Conservation (phyloP, 2,797 vertebrate species). For the Anabas testudineus region DNA sequence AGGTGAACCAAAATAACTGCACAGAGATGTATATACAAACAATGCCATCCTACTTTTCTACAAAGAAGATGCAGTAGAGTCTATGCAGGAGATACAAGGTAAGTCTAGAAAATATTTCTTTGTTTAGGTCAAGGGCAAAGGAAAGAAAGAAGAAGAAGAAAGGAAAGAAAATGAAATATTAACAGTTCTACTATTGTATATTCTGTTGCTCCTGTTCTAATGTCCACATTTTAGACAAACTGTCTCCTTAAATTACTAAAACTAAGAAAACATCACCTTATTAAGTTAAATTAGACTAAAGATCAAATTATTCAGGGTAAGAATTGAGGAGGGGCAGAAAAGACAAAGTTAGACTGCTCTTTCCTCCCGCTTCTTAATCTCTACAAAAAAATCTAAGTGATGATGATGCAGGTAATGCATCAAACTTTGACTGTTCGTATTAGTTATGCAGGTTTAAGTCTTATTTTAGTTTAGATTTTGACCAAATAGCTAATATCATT, state of each 20-base stretch:
- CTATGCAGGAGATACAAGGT: slow-evolving; percentile 32
- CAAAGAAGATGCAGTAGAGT: slow-evolving; percentile 37
- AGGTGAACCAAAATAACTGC: slow-evolving; percentile 35
- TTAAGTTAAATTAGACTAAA: background rate
- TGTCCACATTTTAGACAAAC: background rate
- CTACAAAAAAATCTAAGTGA: too few relatives aligned
- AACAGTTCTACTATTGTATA: background rate
- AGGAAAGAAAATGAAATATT: background rate
- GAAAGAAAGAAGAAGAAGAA: background rate
- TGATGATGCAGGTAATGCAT: background rate
- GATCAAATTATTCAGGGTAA: background rate
- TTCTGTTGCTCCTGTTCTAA: background rate
- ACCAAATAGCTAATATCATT: slow-evolving; percentile 8
- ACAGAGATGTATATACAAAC: slow-evolving; percentile 27
- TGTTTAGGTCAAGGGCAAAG: slow-evolving; percentile 2
- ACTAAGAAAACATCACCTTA: background rate
- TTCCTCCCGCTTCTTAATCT: background rate
- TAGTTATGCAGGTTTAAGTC: background rate
- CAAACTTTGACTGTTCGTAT: background rate
- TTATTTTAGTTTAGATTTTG: background rate
- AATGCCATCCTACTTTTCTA: slow-evolving; percentile 12
- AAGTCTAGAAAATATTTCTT: background rate
- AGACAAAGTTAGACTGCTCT: background rate
- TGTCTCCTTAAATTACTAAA: background rate
- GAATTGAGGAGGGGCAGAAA: background rate